phyloP scores from a whole-genome alignment of 2,888 invertebrate genomes.

The Taenaris catops region DNA sequence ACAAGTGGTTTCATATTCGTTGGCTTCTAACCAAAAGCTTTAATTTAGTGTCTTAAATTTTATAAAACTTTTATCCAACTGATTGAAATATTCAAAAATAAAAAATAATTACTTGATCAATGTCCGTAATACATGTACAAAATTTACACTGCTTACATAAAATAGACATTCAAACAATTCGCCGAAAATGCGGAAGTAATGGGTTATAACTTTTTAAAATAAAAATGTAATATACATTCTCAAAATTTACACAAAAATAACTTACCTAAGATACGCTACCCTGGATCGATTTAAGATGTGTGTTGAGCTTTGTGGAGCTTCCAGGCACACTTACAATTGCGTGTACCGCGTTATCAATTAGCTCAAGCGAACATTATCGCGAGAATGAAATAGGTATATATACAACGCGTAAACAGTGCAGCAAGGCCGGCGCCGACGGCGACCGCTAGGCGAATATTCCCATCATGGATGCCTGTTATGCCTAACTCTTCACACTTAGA shows the following conservation, averaged over 20 bases:
- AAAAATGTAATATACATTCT: too few relatives aligned
- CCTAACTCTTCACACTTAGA: constrained; percentile 99
- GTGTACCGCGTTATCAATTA: constrained; percentile 61
- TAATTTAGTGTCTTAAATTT: too few relatives aligned
- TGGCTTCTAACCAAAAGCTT: too few relatives aligned
- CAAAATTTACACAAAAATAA: constrained; percentile 7
- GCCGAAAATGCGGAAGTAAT: constrained; percentile 22
- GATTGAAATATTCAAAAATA: too few relatives aligned
- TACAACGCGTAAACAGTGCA: constrained; percentile 66
- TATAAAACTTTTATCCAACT: too few relatives aligned
- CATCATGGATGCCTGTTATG: constrained; percentile 97
- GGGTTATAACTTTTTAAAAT: too few relatives aligned
- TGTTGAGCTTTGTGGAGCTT: constrained; percentile 32
- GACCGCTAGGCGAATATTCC: constrained; percentile 70
- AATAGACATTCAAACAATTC: too few relatives aligned
- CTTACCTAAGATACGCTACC: constrained; percentile 36
- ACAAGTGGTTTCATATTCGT: too few relatives aligned
- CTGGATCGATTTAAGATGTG: constrained; percentile 39
- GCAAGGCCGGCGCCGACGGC: constrained; percentile 75
- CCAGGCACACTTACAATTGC: constrained; percentile 42
- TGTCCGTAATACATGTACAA: too few relatives aligned
- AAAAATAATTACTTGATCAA: too few relatives aligned
- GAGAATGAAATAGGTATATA: constrained; percentile 49
- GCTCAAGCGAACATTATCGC: constrained; percentile 62
- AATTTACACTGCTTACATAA: too few relatives aligned